phyloP scores from a whole-genome alignment of 2,797 vertebrate genomes.

The Enoplosus armatus region DNA sequence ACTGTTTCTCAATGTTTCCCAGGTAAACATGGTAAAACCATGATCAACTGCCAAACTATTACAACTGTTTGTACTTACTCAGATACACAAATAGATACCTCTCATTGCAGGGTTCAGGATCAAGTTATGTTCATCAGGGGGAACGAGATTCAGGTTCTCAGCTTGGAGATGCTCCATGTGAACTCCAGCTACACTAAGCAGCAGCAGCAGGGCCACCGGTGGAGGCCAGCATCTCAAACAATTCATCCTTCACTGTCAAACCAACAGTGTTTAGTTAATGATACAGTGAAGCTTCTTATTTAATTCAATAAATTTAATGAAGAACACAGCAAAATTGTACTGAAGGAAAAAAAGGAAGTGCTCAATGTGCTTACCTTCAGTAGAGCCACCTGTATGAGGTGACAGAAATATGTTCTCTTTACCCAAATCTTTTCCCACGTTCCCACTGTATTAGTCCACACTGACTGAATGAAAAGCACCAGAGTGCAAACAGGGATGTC shows the following conservation, averaged over 20 bases:
- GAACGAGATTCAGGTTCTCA: slow-evolving; percentile 86
- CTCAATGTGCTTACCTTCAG: slow-evolving; percentile 51
- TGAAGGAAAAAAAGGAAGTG: background rate
- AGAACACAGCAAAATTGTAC: background rate
- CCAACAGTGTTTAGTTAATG: slow-evolving; percentile 9
- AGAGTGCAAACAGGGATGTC: slow-evolving; percentile 65
- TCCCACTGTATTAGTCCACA: slow-evolving; percentile 40
- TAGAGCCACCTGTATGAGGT: slow-evolving; percentile 12
- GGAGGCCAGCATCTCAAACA: slow-evolving; percentile 50
- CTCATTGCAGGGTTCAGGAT: slow-evolving; percentile 85
- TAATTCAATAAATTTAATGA: background rate
- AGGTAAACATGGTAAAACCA: slow-evolving; percentile 23
- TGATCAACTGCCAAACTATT: slow-evolving; percentile 35
- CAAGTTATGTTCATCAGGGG: slow-evolving; percentile 73
- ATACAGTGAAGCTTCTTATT: background rate
- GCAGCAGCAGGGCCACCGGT: slow-evolving; percentile 66
- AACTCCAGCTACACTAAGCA: slow-evolving; percentile 54
- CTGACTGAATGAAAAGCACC: slow-evolving; percentile 46
- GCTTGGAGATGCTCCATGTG: slow-evolving; percentile 72
- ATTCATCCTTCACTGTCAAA: slow-evolving; percentile 68
- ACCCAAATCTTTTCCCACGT: slow-evolving; percentile 2
- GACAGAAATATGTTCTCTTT: slow-evolving; percentile 15
- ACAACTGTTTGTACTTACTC: slow-evolving; percentile 26
- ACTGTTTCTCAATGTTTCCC: slow-evolving; percentile 19
- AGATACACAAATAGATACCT: slow-evolving; percentile 77